Evolutionary conservation across 2,797 vertebrate species (phyloP).

Genomic region (Neosilurus hyrtlii): DNA sequence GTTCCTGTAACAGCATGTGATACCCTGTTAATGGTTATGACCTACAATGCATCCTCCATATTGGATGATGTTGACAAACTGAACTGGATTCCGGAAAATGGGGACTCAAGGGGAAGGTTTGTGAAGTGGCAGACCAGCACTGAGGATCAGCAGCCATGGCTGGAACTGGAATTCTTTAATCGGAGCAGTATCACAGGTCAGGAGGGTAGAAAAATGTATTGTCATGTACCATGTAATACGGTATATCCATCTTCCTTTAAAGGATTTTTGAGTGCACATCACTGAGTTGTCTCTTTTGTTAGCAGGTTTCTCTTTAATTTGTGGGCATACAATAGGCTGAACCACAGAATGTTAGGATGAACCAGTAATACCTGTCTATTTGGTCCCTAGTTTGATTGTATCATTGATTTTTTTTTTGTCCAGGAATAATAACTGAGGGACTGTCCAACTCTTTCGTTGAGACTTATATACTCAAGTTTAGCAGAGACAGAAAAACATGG

Average conservation of each 20-base stretch:
- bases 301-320: not conserved
- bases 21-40: constrained; percentile 62
- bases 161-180: constrained; percentile 78
- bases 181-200: constrained; percentile 79
- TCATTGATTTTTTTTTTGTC: constrained; percentile 11
- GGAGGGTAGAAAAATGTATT: constrained; percentile 24
- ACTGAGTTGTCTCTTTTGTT: not conserved
- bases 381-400: not conserved
- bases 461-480: constrained; percentile 74
- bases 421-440: constrained; percentile 81
- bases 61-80: constrained; percentile 63
- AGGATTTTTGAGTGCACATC: not conserved
- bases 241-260: not conserved
- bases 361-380: constrained; percentile 12
- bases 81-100: constrained; percentile 65
- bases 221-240: not conserved
- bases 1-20: constrained; percentile 70
- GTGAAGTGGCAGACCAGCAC: constrained; percentile 68
- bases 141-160: constrained; percentile 65
- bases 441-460: constrained; percentile 69
- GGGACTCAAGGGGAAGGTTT: constrained; percentile 45
- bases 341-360: not conserved
- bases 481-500: constrained; percentile 81
- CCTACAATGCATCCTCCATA: constrained; percentile 76
- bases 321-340: not conserved